A percentile compares a stretch with the other conserved stretches of the same genome.
phyloP scores from a whole-genome alignment of 2,797 vertebrate genomes.

The Bucorvus abyssinicus region DNA sequence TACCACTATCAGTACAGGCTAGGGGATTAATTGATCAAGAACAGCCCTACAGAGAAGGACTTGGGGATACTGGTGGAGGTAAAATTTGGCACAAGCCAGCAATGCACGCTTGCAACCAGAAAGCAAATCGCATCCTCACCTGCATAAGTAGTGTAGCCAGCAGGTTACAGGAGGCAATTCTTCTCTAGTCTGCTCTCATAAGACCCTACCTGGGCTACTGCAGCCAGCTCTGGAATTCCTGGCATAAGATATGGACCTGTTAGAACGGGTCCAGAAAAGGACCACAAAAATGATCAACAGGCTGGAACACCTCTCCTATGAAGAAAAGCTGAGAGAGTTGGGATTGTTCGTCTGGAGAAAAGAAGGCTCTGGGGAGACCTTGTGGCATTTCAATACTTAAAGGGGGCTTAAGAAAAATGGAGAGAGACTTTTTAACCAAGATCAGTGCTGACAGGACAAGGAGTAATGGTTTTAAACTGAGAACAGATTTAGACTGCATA shows the following conservation, averaged over 20 bases:
- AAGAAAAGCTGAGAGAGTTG: no score
- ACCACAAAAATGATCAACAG: no score
- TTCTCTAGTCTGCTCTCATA: background rate
- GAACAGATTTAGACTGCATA: background rate
- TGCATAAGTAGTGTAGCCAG: background rate
- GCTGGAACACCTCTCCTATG: no score
- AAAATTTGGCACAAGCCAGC: background rate
- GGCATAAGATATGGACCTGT: background rate
- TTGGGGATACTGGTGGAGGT: background rate
- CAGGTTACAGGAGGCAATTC: background rate
- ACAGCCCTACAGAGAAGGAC: background rate
- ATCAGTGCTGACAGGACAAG: background rate
- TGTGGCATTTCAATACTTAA: background rate
- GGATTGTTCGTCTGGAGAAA: no score
- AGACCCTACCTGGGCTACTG: background rate
- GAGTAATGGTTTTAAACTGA: background rate
- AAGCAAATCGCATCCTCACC: background rate
- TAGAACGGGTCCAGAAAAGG: no score
- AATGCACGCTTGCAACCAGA: background rate
- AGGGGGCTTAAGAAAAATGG: background rate
- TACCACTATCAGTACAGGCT: background rate
- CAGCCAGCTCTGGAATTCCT: background rate
- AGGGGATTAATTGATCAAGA: accelerated
- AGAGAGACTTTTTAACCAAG: background rate
- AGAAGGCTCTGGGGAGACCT: background rate